A percentile compares a stretch with the other conserved stretches of the same genome.
Evolutionary conservation across 2,113 vertebrate species (phyloP).

Genomic region (Periophthalmus modestus): DNA sequence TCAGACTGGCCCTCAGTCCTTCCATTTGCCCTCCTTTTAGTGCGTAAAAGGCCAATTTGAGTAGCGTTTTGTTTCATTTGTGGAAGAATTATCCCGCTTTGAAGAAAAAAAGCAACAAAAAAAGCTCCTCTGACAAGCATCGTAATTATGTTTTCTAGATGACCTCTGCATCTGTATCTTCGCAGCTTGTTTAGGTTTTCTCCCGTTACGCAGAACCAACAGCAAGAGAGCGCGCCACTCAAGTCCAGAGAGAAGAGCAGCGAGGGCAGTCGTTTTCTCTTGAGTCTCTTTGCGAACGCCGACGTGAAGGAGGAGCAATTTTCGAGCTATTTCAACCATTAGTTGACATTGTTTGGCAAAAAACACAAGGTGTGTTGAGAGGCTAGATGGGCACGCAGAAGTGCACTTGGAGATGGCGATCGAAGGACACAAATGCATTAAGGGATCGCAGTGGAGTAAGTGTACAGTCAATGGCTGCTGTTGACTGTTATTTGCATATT

Average conservation of each 20-base stretch:
- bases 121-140: constrained; percentile 24
- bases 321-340: constrained; percentile 61
- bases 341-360: constrained; percentile 53
- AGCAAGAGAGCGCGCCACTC: constrained; percentile 38
- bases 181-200: constrained; percentile 36
- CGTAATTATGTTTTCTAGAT: constrained; percentile 43
- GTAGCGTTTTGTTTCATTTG: constrained; percentile 40
- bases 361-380: constrained; percentile 50
- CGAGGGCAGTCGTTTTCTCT: constrained; percentile 40
- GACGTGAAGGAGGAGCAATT: constrained; percentile 46
- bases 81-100: constrained; percentile 15
- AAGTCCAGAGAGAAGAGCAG: constrained; percentile 23
- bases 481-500: not conserved
- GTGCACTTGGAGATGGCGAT: constrained; percentile 11
- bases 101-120: constrained; percentile 13
- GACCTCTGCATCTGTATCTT: constrained; percentile 29
- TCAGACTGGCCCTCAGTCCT: constrained; percentile 19
- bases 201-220: constrained; percentile 39
- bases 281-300: constrained; percentile 33
- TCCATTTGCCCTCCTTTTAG: constrained; percentile 37
- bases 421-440: constrained; percentile 22
- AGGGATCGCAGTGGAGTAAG: not conserved
- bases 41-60: constrained; percentile 51
- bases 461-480: not conserved
- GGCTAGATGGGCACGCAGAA: constrained; percentile 42